phyloP scores from a whole-genome alignment of 2,888 invertebrate species.

The Drosophila tripunctata region DNA sequence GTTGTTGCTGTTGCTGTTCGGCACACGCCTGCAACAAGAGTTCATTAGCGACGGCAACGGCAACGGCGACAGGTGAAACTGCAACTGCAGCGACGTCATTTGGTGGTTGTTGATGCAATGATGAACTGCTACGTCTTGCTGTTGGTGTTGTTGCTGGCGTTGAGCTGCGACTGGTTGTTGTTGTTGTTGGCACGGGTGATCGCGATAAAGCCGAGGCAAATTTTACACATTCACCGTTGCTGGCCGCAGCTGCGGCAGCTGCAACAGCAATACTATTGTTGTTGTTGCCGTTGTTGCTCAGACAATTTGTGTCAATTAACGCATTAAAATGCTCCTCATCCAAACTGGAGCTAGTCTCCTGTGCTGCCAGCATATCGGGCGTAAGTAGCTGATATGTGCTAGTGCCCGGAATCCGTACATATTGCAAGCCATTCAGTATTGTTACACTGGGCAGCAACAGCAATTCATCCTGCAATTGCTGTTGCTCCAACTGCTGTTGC shows the following conservation, averaged over 20 bases:
- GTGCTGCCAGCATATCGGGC: slow-evolving; percentile 84
- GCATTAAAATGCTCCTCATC: slow-evolving; percentile 87
- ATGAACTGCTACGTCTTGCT: slow-evolving; percentile 48
- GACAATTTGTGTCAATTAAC: slow-evolving; percentile 83
- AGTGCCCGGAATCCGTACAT: slow-evolving; percentile 86
- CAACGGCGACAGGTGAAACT: slow-evolving; percentile 82
- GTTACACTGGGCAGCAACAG: slow-evolving; percentile 84
- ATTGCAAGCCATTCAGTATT: slow-evolving; percentile 85
- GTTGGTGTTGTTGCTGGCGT: slow-evolving; percentile 40
- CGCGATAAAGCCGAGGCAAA: slow-evolving; percentile 64
- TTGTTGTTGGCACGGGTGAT: slow-evolving; percentile 74
- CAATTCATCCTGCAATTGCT: slow-evolving; percentile 8
- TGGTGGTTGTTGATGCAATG: slow-evolving; percentile 69
- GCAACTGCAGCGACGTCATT: slow-evolving; percentile 50
- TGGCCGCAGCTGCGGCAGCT: slow-evolving; percentile 51
- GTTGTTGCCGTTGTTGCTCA: slow-evolving; percentile 73
- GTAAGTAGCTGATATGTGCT: slow-evolving; percentile 88
- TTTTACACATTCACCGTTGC: slow-evolving; percentile 73
- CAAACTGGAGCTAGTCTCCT: slow-evolving; percentile 57
- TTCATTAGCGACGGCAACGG: slow-evolving; percentile 78
- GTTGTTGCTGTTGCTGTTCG: slow-evolving; percentile 64
- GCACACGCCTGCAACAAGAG: slow-evolving; percentile 82
- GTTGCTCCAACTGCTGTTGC: background rate
- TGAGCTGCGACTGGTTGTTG: slow-evolving; percentile 41
- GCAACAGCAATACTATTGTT: slow-evolving; percentile 13